Evolutionary conservation across 92 coral and sea anemone species (phyloP).

Genomic region (Pocillopora grandis): DNA sequence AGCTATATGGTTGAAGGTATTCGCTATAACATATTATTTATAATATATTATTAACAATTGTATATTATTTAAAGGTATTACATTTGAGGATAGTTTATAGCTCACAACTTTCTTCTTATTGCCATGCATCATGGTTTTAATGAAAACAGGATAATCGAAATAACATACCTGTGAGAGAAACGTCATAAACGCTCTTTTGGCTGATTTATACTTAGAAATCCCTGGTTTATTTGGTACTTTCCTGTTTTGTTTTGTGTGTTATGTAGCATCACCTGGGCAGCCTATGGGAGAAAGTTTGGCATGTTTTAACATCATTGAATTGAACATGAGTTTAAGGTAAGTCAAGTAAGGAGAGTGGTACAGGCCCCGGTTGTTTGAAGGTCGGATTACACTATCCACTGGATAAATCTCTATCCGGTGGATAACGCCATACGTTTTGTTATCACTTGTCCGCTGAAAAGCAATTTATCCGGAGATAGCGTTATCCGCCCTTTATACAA

Average conservation of each 20-base stretch:
- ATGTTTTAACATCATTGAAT: slow-evolving; percentile 89
- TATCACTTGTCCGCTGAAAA: no score
- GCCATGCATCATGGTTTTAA: no score
- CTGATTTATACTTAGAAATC: neutral
- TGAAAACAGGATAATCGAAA: neutral
- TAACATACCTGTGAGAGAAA: neutral
- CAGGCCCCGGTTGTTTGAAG: neutral
- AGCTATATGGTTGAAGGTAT: slow-evolving; percentile 94
- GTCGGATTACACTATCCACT: neutral
- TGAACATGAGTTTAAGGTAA: slow-evolving; percentile 89
- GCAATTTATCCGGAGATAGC: no score
- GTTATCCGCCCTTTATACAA: no score
- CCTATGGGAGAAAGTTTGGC: slow-evolving; percentile 94
- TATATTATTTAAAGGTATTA: neutral
- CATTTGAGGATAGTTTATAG: no score
- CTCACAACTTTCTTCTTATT: no score
- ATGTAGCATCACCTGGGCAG: slow-evolving; percentile 84
- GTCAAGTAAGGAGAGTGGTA: neutral
- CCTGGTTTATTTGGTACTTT: no score
- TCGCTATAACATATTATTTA: neutral
- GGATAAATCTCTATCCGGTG: neutral
- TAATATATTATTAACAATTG: no score
- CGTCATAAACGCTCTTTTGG: neutral
- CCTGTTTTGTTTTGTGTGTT: neutral
- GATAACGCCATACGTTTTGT: no score